phyloP scores from a whole-genome alignment of 2,113 vertebrate genomes.

The Myotis brandtii region DNA sequence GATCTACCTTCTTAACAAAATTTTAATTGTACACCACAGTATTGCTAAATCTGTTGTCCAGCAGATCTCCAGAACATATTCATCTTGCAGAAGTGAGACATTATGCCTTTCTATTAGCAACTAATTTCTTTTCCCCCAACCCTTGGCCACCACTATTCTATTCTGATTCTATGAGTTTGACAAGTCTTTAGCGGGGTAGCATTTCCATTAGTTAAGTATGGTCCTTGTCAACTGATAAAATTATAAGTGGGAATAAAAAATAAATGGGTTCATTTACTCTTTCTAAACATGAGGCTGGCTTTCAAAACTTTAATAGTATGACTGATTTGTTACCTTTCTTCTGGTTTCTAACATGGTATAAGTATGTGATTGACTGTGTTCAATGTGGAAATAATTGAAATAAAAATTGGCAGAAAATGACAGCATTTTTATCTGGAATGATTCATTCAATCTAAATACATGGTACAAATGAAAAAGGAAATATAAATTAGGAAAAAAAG shows the following conservation, averaged over 20 bases:
- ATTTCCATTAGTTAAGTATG: neutral
- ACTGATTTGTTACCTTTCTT: neutral
- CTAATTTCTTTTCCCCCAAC: neutral
- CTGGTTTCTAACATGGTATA: neutral
- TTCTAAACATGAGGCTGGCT: neutral
- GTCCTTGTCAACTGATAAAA: neutral
- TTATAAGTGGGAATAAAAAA: neutral
- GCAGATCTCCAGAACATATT: neutral
- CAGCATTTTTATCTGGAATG: neutral
- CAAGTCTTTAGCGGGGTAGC: neutral
- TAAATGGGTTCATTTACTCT: neutral
- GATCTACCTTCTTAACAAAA: neutral
- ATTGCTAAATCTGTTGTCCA: neutral
- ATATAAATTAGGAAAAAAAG: neutral
- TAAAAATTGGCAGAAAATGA: neutral
- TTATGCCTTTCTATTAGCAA: neutral
- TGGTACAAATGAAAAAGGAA: neutral
- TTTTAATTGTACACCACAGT: neutral
- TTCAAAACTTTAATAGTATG: neutral
- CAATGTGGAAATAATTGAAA: constrained; percentile 6
- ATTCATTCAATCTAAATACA: neutral
- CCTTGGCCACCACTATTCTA: neutral
- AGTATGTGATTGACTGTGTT: neutral
- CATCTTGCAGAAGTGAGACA: neutral
- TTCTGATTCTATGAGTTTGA: neutral